These are phyloP conservation scores for Polypedilum pembai DNA, from an alignment of 1,140 invertebrate species.

Conservation along the genomic window DNA sequence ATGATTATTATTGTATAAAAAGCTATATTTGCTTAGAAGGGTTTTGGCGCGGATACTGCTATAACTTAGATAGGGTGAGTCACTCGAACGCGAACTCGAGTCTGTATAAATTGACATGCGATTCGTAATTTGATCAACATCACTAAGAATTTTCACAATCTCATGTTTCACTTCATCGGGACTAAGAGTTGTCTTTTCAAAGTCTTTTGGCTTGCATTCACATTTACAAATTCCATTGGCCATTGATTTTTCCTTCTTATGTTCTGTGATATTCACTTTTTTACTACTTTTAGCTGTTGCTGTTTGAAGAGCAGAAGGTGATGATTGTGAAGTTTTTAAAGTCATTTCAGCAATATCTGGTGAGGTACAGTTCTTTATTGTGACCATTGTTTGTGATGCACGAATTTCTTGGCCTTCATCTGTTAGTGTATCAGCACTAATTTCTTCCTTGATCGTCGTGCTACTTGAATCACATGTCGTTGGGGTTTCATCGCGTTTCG, in stretches of 20 bases:
- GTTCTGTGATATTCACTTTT: neutral
- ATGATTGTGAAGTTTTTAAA: neutral
- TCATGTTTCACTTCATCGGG: conserved; percentile 41
- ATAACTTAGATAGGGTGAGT: neutral
- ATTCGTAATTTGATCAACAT: conserved; percentile 32
- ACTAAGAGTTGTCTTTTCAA: conserved; percentile 36
- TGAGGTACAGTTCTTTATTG: neutral
- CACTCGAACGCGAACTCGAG: conserved; percentile 1
- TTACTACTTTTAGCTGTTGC: neutral
- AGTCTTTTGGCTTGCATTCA: conserved; percentile 40
- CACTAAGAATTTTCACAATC: conserved; percentile 41
- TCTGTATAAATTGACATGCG: neutral
- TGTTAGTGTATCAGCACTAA: neutral
- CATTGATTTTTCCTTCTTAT: neutral
- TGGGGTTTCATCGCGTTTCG: neutral
- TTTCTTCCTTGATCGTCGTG: neutral
- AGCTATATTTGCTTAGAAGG: neutral
- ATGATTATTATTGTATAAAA: conserved; percentile 21
- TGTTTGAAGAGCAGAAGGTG: neutral
- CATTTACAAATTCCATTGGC: conserved; percentile 35
- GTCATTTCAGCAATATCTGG: neutral
- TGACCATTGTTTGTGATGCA: neutral
- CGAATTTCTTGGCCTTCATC: neutral
- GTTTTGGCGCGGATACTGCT: neutral
- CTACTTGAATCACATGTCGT: conserved; percentile 7